Evolutionary conservation across 2,888 invertebrate species (phyloP), one percentile per base, ranked within the genome.

Genomic region (Hedychridium roseum): DNA sequence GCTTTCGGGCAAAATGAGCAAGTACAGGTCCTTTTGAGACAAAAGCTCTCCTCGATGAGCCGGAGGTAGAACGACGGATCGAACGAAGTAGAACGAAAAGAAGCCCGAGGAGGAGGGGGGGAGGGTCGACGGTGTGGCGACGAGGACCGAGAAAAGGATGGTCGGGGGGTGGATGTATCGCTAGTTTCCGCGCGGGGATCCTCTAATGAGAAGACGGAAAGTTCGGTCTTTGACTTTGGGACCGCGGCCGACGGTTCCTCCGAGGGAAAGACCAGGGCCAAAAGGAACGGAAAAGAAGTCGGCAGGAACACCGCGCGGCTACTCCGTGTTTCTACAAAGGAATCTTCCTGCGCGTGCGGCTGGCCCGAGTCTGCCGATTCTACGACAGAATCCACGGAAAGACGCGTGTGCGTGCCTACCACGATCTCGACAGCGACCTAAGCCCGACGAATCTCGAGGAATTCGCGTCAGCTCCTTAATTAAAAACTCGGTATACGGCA

Each of bases 11-110:
- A 53, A 76, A 74, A 76, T 72, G 76, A 75, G 71, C 76, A 69
- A 73, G 69, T 54, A 69, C 59, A 64, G 64, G 56, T 71, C 71
- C 70, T 74, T n/a, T 74, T 76, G 75, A 77, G 71, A 76, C 74
- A 70, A 70, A 70, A 71, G 73, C 64, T n/a, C 59, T 56, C 50
- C 30, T 63, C 64, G 63, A 68, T 38, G 52, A 46, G 58, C 51
- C 50, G 49, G 43, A 32, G 41, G 28, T 16, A n/a, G n/a, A n/a
- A n/a, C n/a, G n/a, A 31, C n/a, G n/a, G n/a, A 41, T 54, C 48
- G 58, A 54, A 52, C 51, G 43, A 32, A 38, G 28, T 16, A n/a
- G n/a, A n/a, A n/a, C n/a, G n/a, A 31, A 43, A 20, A 20, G 35
- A 34, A 26, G 39, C n/a, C n/a, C n/a, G 45, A 30, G 27, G 18